A percentile compares a stretch with the other conserved stretches of the same genome.
Conservation (phyloP, 92 coral and sea anemone species). For the Porites evermanni region DNA sequence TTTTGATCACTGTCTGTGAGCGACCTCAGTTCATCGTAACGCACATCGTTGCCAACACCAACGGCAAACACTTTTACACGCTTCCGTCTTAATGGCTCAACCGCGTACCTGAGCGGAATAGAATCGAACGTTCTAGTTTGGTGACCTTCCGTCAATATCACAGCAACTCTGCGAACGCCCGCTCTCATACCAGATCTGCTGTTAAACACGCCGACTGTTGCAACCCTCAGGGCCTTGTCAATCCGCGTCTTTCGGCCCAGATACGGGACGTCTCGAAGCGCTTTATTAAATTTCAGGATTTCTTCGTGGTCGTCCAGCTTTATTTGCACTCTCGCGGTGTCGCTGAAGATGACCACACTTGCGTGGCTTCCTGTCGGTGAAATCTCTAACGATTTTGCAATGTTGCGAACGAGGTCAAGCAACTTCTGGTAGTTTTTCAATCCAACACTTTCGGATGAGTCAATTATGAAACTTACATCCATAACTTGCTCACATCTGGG, state of each 20-base stretch:
- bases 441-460: slow-evolving; percentile 75
- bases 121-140: slow-evolving; percentile 65
- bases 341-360: slow-evolving; percentile 77
- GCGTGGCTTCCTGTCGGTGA: slow-evolving; percentile 58
- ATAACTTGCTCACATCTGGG: slow-evolving; percentile 56
- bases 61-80: slow-evolving; percentile 64
- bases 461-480: slow-evolving; percentile 74
- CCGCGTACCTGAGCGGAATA: slow-evolving; percentile 63
- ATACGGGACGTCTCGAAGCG: slow-evolving; percentile 65
- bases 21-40: slow-evolving; percentile 33
- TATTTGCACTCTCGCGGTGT: slow-evolving; percentile 65
- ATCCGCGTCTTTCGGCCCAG: slow-evolving; percentile 66
- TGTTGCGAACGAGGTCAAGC: slow-evolving; percentile 57
- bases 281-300: slow-evolving; percentile 47
- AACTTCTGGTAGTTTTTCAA: slow-evolving; percentile 49
- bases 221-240: slow-evolving; percentile 69
- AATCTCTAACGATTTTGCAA: slow-evolving; percentile 64
- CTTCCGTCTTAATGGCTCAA: slow-evolving; percentile 61
- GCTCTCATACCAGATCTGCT: slow-evolving; percentile 68
- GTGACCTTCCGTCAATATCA: slow-evolving; percentile 71
- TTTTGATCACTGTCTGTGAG: slow-evolving; percentile 43
- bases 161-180: slow-evolving; percentile 69
- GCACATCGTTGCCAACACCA: slow-evolving; percentile 41
- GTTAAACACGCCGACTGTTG: slow-evolving; percentile 64
- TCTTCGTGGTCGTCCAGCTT: slow-evolving; percentile 62